Base-by-base conservation (phyloP, 2,797 vertebrate genomes). In the Micropoecilia bifurca region DNA sequence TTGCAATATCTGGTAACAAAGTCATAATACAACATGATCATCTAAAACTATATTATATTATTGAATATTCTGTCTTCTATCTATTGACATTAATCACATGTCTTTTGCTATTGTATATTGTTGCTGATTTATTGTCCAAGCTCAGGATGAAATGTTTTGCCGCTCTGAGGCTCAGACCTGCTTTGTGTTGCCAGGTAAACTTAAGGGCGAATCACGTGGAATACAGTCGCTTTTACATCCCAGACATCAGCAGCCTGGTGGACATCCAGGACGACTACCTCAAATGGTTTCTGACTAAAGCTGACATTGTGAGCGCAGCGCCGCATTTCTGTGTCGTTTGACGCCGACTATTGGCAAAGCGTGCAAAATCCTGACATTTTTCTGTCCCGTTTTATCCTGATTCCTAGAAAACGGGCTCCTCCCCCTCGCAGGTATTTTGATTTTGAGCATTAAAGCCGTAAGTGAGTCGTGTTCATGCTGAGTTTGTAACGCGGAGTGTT, bases 181-280 rank as follows among this genome's bases (percentile, higher is more conserved):
- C 74, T 73, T 66, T 25, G 0, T 80, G 73, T 86, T 77, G 6
- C 55, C 90, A 99, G 98, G 98, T 99, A 71, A 99, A 99, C 90
- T 93, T 97, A 89, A 99, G 97, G 91, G 97, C 97, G 80, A 96
- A 95, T 76, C 98, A 98, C 0, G 96, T 99, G 92, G 97, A 98
- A 81, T 97, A 99, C 90, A 97, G 97, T 86, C 92, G 91, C 48
- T 99, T 99, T 94, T 99, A 99, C 87, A 99, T 99, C 92, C 96
- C 97, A 53, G 98, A 99, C 92, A 96, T 99, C 94, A 97, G 97
- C 89, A 97, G 59, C 87, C 96, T 99, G 74, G 98, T 99, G 93
- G 97, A 99, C 94, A 98, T 99, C 94, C 97, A 99, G 93, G 97
- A 99, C 95, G 98, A 99, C 96, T 99, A 99, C 96, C 97, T 99